Conservation (phyloP, 2,888 invertebrate species). For the Cantharis rufa region DNA sequence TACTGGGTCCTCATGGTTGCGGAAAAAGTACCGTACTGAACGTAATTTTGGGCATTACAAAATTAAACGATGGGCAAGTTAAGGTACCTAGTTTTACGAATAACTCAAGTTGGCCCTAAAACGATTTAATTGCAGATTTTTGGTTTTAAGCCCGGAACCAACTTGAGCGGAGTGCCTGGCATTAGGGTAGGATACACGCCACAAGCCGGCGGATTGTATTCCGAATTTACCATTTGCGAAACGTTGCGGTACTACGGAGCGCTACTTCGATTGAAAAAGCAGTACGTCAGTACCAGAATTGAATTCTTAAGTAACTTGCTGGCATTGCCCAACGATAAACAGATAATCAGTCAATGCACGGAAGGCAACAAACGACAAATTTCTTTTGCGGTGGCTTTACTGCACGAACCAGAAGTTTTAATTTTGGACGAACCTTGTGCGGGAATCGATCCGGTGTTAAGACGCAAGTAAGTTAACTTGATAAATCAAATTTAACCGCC, state of each 20-base stretch:
- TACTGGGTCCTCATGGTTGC: conserved; percentile 32
- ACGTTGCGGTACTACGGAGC: conserved; percentile 27
- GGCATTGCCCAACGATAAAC: conserved; percentile 22
- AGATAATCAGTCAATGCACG: conserved; percentile 70
- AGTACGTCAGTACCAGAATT: conserved; percentile 27
- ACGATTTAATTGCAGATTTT: conserved; percentile 20
- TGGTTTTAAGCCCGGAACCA: conserved; percentile 27
- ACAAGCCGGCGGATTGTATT: conserved; percentile 26
- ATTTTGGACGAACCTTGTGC: conserved; percentile 93
- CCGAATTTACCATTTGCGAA: conserved; percentile 29
- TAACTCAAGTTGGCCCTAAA: not conserved
- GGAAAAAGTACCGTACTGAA: conserved; percentile 34
- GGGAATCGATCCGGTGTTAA: conserved; percentile 84
- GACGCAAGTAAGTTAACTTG: conserved; percentile 66
- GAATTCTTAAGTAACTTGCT: conserved; percentile 23
- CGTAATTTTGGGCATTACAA: conserved; percentile 30
- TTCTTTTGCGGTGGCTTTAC: conserved; percentile 84
- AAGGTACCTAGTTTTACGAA: conserved; percentile 15
- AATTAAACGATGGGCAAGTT: conserved; percentile 26
- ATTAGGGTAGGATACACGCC: conserved; percentile 30
- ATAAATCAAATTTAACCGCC: not conserved
- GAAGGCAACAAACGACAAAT: conserved; percentile 89
- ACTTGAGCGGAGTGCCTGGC: conserved; percentile 26
- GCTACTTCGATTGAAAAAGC: conserved; percentile 16
- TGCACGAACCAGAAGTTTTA: conserved; percentile 85